Evolutionary conservation across 2,797 vertebrate genomes (phyloP), one percentile per base, ranked within the genome.

Genomic region (Sebastes steindachneri): DNA sequence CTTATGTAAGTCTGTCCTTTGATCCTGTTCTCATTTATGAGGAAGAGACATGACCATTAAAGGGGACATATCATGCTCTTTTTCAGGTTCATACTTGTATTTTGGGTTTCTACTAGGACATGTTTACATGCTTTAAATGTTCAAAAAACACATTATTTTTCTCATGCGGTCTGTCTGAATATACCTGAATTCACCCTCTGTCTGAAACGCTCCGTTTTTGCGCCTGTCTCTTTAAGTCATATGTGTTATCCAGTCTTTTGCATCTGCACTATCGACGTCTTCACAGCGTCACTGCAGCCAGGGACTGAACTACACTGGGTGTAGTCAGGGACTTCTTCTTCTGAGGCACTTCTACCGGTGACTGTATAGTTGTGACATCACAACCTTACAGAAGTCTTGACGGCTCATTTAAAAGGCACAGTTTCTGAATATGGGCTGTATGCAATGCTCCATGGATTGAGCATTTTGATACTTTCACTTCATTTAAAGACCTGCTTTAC

Each of bases 1-100:
- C 45, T 75, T 63, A 74, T 48, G 31, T 80, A 82, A 85, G 66
- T 35, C 55, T 73, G 70, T 69, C 73, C 45, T 83, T 59, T 10
- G 83, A 68, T 59, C 25, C 28, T 45, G 68, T 73, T 78, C 76
- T 67, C 65, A 69, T 58, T 54, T 9, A 73, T 26, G 68, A 82
- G 33, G 53, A 68, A 31, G 62, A 75, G 62, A 72, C 11, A 23
- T 29, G 57, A 58, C 63, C 58, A 23, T 73, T 82, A 55, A 59
- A 69, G 51, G 4, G 51, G n/a, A 53, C 51, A 21, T 11, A 53
- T 51, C 19, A 4, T 21, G 51, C n/a, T 21, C 51, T 0, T 53
- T 53, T 53, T 21, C 4, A 5, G 51, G 51, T 10, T 21, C n/a
- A n/a, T 21, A 21, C 51, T 53, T 53, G 19, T 53, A 21, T 53